Evolutionary conservation across 1,140 invertebrate genomes (phyloP).

Genomic region (Stegodyphus dumicola): DNA sequence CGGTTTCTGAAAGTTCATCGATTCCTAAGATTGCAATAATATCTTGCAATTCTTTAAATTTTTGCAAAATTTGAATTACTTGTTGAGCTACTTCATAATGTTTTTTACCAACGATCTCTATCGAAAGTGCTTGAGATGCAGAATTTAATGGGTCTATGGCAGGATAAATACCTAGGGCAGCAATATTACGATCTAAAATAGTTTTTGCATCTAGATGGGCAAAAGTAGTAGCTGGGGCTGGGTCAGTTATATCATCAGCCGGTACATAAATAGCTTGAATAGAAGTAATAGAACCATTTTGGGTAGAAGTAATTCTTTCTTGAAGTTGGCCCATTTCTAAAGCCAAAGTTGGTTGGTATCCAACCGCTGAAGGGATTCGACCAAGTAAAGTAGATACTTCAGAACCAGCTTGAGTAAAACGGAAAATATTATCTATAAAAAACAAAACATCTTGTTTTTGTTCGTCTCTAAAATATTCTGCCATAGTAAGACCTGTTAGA

Average conservation of each 20-base stretch:
- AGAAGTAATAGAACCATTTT: conserved; percentile 76
- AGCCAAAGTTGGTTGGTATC: conserved; percentile 76
- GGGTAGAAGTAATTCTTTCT: conserved; percentile 76
- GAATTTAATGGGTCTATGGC: conserved; percentile 77
- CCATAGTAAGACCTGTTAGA: conserved; percentile 59
- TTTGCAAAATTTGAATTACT: conserved; percentile 71
- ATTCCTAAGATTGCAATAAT: conserved; percentile 82
- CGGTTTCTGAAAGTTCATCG: conserved; percentile 99
- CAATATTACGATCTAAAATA: conserved; percentile 75
- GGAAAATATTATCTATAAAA: no score
- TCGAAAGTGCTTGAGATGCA: conserved; percentile 74
- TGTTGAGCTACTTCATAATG: conserved; percentile 74
- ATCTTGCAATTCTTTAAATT: conserved; percentile 77
- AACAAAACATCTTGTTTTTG: conserved; percentile 58
- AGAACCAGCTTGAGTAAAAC: conserved; percentile 75
- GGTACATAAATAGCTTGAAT: conserved; percentile 77
- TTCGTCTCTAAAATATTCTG: conserved; percentile 62
- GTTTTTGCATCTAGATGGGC: conserved; percentile 76
- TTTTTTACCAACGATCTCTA: conserved; percentile 74
- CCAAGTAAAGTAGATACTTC: conserved; percentile 75
- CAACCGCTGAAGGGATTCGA: conserved; percentile 77
- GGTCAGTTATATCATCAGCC: conserved; percentile 78
- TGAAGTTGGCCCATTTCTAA: conserved; percentile 78
- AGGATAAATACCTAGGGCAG: conserved; percentile 76
- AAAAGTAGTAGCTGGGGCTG: conserved; percentile 77